Base-by-base conservation (phyloP, 2,888 invertebrate species). In the Gasteruption jaculator region DNA sequence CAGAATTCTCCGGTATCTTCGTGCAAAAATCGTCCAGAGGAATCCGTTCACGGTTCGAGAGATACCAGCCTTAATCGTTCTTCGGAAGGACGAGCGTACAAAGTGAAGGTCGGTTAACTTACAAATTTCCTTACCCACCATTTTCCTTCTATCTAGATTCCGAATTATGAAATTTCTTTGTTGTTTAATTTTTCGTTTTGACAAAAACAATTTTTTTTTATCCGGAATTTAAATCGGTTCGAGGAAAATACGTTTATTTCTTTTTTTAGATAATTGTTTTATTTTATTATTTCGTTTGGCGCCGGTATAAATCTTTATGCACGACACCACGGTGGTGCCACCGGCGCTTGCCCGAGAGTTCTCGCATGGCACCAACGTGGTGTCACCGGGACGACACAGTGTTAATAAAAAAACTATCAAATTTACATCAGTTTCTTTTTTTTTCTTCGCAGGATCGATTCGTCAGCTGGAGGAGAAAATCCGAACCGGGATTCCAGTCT, bases 381-480 rank as follows among this genome's bases (percentile, higher is more conserved):
- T n/a, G n/a, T n/a, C n/a, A n/a, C n/a, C n/a, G n/a, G n/a, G n/a
- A n/a, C n/a, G n/a, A n/a, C n/a, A n/a, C n/a, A n/a, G n/a, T n/a
- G n/a, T n/a, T n/a, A n/a, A n/a, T n/a, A n/a, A n/a, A n/a, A n/a
- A n/a, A n/a, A n/a, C n/a, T n/a, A n/a, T n/a, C n/a, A 56, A 8
- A 12, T 19, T 26, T 22, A 8, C n/a, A 20, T 4, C 0, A 6
- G 11, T 15, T 6, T 36, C 21, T 36, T 45, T n/a, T n/a, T n/a
- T 21, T 14, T 15, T 31, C 43, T 21, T 50, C 46, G 20, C 43
- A 71, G 64, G 71, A 70, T 54, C 69, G 70, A 32, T 79, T 83
- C 54, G 78, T 81, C 6, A 81, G 78, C 41, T 83, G 84, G 83
- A 73, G 85, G 57, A 69, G 85, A 50, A 85, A 84, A 64, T 85